A percentile compares a stretch with the other conserved stretches of the same genome.
Conservation (phyloP, 2,113 vertebrate genomes). For the Microtus montanus region DNA sequence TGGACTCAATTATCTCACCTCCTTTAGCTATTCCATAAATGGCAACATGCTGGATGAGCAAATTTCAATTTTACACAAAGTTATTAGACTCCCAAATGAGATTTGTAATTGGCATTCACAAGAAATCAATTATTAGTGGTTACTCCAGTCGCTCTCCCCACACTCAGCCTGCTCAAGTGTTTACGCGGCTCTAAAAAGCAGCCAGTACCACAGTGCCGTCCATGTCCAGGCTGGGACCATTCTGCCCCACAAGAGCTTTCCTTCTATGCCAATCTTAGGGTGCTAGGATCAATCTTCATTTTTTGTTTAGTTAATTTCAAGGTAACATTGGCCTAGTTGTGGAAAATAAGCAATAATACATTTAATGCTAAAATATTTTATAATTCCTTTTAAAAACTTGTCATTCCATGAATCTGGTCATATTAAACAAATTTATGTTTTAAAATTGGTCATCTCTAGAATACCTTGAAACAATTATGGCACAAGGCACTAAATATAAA, state of each 20-base stretch:
- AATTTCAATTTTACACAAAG: slow-evolving; percentile 1
- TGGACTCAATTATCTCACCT: slow-evolving; percentile 9
- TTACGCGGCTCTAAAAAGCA: background rate
- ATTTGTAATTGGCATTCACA: background rate
- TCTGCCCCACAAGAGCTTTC: background rate
- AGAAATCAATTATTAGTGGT: slow-evolving; percentile 20
- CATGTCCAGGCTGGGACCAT: background rate
- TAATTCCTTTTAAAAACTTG: slow-evolving; percentile 46
- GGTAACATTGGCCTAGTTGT: background rate
- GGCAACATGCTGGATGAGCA: slow-evolving; percentile 1
- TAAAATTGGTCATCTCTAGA: slow-evolving; percentile 25
- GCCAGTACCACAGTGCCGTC: background rate
- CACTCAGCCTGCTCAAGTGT: background rate
- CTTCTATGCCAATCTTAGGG: background rate
- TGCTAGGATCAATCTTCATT: background rate
- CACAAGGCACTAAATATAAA: background rate
- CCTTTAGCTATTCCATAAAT: slow-evolving; percentile 12
- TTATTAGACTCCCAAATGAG: slow-evolving; percentile 27
- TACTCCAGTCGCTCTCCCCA: background rate
- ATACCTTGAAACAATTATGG: slow-evolving; percentile 29
- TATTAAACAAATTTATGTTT: slow-evolving; percentile 36
- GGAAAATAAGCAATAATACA: slow-evolving; percentile 19
- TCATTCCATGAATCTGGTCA: background rate
- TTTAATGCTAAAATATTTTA: slow-evolving; percentile 40
- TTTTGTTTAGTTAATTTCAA: slow-evolving; percentile 48